phyloP scores from a whole-genome alignment of 2,797 vertebrate genomes.

The Dipus sagitta region DNA sequence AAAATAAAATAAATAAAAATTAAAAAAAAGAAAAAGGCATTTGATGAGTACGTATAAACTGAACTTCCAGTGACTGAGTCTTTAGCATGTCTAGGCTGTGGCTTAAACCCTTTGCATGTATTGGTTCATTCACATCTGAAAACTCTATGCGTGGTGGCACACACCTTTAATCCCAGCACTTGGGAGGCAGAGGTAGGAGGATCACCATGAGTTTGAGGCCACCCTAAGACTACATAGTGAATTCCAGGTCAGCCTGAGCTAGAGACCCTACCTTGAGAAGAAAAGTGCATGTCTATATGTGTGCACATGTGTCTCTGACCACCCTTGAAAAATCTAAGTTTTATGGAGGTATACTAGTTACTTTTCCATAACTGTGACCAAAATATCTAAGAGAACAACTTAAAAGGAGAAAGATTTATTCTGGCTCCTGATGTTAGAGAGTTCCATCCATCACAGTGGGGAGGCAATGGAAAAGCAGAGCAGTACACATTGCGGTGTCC shows the following conservation, averaged over 20 bases:
- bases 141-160: background rate
- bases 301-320: background rate
- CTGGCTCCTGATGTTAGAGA: background rate
- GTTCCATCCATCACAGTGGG: too few species aligned
- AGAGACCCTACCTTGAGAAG: too few species aligned
- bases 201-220: too few species aligned
- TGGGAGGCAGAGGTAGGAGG: too few species aligned
- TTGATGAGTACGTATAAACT: background rate
- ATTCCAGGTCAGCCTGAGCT: too few species aligned
- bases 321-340: slow-evolving; percentile 28
- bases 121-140: background rate
- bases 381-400: background rate
- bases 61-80: background rate
- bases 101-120: background rate
- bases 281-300: background rate
- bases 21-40: too few species aligned
- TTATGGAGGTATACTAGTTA: background rate
- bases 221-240: too few species aligned
- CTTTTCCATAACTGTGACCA: background rate
- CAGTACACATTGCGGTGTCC: background rate
- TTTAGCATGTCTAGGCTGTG: background rate
- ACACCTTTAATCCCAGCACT: too few species aligned
- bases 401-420: background rate
- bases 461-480: background rate
- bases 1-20: too few species aligned